These are phyloP conservation scores for Alviniconcha marisindica DNA, from an alignment of 1,140 invertebrate species.

Conservation along the genomic window DNA sequence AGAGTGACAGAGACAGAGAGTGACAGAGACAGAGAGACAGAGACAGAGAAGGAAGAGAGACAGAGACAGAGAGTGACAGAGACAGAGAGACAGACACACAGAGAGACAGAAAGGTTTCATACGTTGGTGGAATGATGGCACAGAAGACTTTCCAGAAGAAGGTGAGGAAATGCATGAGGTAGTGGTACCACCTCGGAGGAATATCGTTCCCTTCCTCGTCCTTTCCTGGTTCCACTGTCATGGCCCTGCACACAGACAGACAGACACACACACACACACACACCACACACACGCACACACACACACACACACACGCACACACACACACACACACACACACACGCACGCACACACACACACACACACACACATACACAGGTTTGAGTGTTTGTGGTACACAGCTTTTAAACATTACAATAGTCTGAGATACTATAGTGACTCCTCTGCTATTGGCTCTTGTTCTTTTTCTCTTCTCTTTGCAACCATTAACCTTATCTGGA, in stretches of 20 bases:
- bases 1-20: conserved; percentile 19
- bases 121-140: conserved; percentile 80
- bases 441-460: too few relatives aligned
- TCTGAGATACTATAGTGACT: too few relatives aligned
- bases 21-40: not conserved
- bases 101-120: conserved; percentile 36
- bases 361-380: not conserved
- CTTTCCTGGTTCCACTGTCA: conserved; percentile 72
- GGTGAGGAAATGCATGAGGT: conserved; percentile 71
- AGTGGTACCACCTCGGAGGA: conserved; percentile 73
- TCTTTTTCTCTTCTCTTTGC: too few relatives aligned
- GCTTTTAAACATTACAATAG: too few relatives aligned
- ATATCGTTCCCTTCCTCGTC: conserved; percentile 80
- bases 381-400: too few relatives aligned
- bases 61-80: not conserved
- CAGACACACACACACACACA: conserved; percentile 8
- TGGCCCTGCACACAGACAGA: conserved; percentile 61
- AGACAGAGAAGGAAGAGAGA: not conserved
- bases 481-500: too few relatives aligned
- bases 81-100: not conserved
- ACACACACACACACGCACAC: not conserved
- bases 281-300: not conserved
- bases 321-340: not conserved
- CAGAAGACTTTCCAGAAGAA: conserved; percentile 79
- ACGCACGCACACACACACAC: not conserved